Percentiles rank a stretch among this genome's conserved stretches.
phyloP scores from a whole-genome alignment of 1,140 invertebrate genomes.

The Leptopilina clavipes region DNA sequence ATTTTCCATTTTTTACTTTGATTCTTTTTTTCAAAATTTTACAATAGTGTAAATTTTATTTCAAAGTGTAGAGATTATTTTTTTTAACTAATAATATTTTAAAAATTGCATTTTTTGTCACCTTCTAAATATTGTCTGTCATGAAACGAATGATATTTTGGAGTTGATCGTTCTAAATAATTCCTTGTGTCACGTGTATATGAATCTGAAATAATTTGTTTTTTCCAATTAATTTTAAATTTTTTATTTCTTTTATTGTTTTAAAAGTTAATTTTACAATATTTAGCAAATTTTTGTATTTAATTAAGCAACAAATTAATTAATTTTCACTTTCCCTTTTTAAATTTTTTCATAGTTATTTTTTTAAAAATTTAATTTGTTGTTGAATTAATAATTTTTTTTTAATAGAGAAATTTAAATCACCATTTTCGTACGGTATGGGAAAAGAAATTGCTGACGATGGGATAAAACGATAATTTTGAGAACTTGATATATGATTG shows the following conservation, averaged over 20 bases:
- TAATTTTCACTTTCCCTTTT: no score
- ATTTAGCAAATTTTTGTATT: no score
- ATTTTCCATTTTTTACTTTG: not conserved
- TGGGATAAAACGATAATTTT: not conserved
- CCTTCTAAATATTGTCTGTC: slow-evolving; percentile 28
- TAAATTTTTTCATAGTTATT: not conserved
- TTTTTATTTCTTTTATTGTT: no score
- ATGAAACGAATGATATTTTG: not conserved
- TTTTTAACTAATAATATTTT: not conserved
- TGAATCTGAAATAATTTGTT: not conserved
- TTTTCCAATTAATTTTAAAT: not conserved
- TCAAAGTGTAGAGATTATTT: not conserved
- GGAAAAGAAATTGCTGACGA: not conserved
- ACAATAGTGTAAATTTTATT: slow-evolving; percentile 3
- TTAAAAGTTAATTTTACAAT: not conserved
- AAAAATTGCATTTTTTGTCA: not conserved
- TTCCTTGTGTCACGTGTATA: not conserved
- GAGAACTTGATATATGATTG: not conserved
- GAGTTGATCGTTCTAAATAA: not conserved
- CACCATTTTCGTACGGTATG: not conserved
- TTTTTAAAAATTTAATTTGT: not conserved
- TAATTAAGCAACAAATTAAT: no score
- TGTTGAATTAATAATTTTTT: not conserved
- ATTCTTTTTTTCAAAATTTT: slow-evolving; percentile 15
- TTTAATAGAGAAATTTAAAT: not conserved